Evolutionary conservation across 2,797 vertebrate genomes (phyloP).

Genomic region (Philypnodon macrostomus): DNA sequence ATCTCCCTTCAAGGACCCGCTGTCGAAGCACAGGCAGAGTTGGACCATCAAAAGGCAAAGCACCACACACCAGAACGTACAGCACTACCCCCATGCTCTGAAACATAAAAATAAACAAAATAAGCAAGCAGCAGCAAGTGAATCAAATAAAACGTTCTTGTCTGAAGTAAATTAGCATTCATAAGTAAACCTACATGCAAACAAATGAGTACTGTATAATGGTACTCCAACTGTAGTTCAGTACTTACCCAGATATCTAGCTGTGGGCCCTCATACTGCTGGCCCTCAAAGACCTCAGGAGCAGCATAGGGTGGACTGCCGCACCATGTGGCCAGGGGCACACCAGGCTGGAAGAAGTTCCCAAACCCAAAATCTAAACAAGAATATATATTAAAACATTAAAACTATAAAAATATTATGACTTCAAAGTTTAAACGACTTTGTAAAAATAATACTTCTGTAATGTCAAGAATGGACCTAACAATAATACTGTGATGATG

Average conservation of each 20-base stretch:
- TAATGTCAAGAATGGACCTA: neutral
- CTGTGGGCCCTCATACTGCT: slow-evolving; percentile 97
- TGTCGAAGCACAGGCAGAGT: slow-evolving; percentile 94
- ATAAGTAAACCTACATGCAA: neutral
- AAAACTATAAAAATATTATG: no score
- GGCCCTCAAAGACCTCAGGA: slow-evolving; percentile 97
- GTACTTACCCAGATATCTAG: slow-evolving; percentile 96
- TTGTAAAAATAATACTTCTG: no score
- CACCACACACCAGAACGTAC: slow-evolving; percentile 95
- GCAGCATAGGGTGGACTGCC: slow-evolving; percentile 97
- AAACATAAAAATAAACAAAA: slow-evolving; percentile 42
- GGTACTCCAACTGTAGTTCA: neutral
- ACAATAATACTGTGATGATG: slow-evolving; percentile 4
- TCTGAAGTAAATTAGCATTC: slow-evolving; percentile 5
- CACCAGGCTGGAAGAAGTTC: slow-evolving; percentile 95
- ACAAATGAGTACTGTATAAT: neutral
- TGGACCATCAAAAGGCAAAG: slow-evolving; percentile 94
- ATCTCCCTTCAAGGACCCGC: slow-evolving; percentile 94
- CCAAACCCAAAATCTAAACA: slow-evolving; percentile 95
- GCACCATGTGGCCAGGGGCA: slow-evolving; percentile 94
- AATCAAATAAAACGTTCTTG: neutral
- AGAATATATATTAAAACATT: neutral
- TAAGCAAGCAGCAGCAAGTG: slow-evolving; percentile 30
- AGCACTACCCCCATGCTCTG: slow-evolving; percentile 99
- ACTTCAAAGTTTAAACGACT: no score